Conservation (phyloP, 2,113 vertebrate species). For the Odobenus rosmarus region DNA sequence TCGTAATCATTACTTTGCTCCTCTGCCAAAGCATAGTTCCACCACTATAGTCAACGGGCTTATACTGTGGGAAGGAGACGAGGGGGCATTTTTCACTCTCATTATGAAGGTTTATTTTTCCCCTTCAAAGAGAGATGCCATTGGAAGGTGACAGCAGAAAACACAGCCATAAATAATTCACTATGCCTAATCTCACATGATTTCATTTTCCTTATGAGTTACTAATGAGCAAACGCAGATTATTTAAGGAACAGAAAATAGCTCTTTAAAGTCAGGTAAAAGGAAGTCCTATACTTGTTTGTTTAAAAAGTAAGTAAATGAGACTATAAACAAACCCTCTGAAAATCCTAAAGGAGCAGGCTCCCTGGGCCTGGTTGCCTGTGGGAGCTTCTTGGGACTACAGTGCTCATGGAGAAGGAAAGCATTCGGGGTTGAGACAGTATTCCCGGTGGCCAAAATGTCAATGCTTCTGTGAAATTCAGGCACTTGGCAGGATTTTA, state of each 20-base stretch:
- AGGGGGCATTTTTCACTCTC: conserved; percentile 52
- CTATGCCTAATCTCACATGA: conserved; percentile 80
- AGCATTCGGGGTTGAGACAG: not conserved
- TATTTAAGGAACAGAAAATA: conserved; percentile 85
- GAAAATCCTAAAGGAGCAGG: not conserved
- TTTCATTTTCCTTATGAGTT: conserved; percentile 82
- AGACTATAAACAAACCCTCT: conserved; percentile 35
- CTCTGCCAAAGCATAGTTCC: not conserved
- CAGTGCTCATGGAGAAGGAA: not conserved
- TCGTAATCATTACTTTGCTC: conserved; percentile 4
- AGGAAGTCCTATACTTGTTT: conserved; percentile 23
- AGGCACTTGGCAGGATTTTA: not conserved
- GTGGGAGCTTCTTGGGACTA: not conserved
- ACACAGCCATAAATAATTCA: conserved; percentile 82
- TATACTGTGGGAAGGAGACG: not conserved
- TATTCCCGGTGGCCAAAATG: not conserved
- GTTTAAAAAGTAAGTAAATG: not conserved
- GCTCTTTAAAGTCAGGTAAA: conserved; percentile 83
- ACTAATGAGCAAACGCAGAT: conserved; percentile 83
- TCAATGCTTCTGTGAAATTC: not conserved
- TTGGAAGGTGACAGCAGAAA: conserved; percentile 68
- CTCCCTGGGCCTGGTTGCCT: not conserved
- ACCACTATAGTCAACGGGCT: not conserved
- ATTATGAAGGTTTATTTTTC: conserved; percentile 56
- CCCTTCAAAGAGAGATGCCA: conserved; percentile 67